phyloP scores from a whole-genome alignment of 2,113 vertebrate genomes.

The Zootoca vivipara region DNA sequence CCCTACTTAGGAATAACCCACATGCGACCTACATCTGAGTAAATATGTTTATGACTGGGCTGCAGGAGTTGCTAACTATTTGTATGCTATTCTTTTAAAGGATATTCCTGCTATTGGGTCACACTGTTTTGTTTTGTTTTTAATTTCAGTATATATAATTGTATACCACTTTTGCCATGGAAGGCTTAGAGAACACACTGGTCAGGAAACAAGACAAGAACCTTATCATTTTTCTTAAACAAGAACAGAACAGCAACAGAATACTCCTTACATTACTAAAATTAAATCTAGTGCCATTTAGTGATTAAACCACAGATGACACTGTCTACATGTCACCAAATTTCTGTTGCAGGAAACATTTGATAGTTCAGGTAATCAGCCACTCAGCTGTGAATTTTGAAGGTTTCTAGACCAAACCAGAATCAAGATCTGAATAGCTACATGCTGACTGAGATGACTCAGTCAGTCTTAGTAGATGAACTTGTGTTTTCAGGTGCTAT shows the following conservation, averaged over 20 bases:
- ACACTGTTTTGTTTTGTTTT: conserved; percentile 34
- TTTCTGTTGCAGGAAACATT: neutral
- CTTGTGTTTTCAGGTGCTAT: no score
- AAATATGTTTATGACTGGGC: neutral
- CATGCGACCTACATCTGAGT: no score
- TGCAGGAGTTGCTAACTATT: neutral
- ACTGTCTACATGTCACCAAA: neutral
- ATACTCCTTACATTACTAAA: neutral
- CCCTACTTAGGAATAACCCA: neutral
- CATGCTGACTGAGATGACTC: no score
- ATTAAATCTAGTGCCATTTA: neutral
- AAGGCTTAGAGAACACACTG: neutral
- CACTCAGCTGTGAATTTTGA: no score
- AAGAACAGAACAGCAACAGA: neutral
- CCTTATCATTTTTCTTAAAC: neutral
- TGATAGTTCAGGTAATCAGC: neutral
- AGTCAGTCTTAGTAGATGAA: no score
- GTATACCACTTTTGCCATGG: neutral
- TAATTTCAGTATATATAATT: conserved; percentile 38
- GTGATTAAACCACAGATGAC: no score
- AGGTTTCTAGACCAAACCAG: no score
- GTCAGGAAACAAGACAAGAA: neutral
- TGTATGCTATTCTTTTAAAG: conserved; percentile 34
- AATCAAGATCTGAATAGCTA: no score
- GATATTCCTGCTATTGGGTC: neutral